Base-by-base conservation (phyloP, 2,797 vertebrate genomes). In the Champsocephalus esox region DNA sequence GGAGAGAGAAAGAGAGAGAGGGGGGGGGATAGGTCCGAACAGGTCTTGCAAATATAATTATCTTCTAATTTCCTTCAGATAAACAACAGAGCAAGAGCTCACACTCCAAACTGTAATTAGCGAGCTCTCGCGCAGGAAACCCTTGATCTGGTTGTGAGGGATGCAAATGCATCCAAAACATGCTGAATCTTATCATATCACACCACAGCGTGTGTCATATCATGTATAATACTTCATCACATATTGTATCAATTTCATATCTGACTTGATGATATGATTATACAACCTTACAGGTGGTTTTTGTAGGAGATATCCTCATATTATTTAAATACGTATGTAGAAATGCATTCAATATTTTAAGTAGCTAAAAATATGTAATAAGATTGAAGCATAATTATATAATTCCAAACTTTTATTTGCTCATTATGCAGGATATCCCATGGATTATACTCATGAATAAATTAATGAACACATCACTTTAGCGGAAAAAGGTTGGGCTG, bases 11-110 rank as follows among this genome's bases (percentile, higher is more conserved):
- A 0, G 28, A 3, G 24, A 28, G 24, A 28, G 24, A 28, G 24
- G 3, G 28, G 28, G 3, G 58, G 54, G 67, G 61, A 41, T 65
- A 24, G 79, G 83, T 84, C 83, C 70, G 81, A 87, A 77, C 84
- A 88, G 75, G 82, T 83, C 72, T 70, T 2, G 56, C 82, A 89
- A 89, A 90, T 86, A 79, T 75, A 84, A 91, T 91, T 82, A 88
- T 81, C 72, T 77, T 84, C 71, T 72, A 78, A 85, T 90, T 89
- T 84, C 79, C 68, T 80, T 75, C 56, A 80, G 80, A 87, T 82
- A 87, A 89, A 91, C 75, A 89, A 71, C 73, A 61, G 68, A 75
- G 72, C 66, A 66, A 69, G 57, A 59, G 46, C 82, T 87, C 87
- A 80, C 80, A 80, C 77, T 81, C 6, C 7, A 21, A 83, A 62